Conservation (phyloP, 2,113 vertebrate genomes). For the Datnioides undecimradiatus region DNA sequence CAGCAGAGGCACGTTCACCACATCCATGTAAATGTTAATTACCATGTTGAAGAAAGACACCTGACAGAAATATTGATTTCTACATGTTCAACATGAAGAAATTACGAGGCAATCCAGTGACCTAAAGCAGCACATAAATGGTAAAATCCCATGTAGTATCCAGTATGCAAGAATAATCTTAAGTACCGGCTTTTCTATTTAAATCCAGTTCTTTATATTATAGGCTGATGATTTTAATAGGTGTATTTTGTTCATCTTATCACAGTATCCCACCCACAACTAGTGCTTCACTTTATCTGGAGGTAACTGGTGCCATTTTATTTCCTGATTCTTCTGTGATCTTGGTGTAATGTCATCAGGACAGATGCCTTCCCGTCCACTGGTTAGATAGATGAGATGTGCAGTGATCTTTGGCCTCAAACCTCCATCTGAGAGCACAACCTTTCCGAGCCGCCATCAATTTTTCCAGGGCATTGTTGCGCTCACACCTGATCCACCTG, state of each 20-base stretch:
- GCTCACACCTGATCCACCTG: conserved; percentile 65
- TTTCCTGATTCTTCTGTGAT: conserved; percentile 54
- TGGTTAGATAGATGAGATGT: conserved; percentile 77
- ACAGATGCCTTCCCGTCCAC: conserved; percentile 72
- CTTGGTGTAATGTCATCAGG: conserved; percentile 65
- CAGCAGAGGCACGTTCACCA: conserved; percentile 13
- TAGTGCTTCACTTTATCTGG: conserved; percentile 25
- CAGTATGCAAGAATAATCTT: no score
- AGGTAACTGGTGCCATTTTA: conserved; percentile 36
- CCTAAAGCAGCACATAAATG: not conserved
- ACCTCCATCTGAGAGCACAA: conserved; percentile 65
- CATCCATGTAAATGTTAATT: conserved; percentile 45
- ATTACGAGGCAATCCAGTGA: not conserved
- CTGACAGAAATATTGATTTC: not conserved
- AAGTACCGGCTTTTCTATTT: not conserved
- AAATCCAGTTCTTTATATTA: not conserved
- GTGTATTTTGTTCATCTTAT: conserved; percentile 1
- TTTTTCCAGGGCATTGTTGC: conserved; percentile 56
- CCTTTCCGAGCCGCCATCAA: conserved; percentile 56
- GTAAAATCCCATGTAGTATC: not conserved
- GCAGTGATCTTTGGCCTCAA: conserved; percentile 77
- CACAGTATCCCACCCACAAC: not conserved
- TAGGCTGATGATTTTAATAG: not conserved
- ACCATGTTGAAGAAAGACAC: not conserved
- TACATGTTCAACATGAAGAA: not conserved